Evolutionary conservation across 2,113 vertebrate genomes (phyloP).

Genomic region (Halcyon malimbica): DNA sequence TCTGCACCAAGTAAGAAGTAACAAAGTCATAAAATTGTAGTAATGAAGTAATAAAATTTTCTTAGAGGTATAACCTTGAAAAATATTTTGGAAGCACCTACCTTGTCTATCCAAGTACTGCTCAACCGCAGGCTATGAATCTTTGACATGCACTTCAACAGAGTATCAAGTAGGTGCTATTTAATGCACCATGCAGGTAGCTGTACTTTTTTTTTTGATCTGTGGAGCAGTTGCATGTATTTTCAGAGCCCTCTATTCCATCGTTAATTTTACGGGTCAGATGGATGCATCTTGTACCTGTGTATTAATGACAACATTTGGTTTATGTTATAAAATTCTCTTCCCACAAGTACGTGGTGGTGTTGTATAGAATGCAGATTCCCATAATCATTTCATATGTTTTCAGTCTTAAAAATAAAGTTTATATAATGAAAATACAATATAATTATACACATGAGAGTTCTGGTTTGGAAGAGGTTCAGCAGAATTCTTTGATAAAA

Average conservation of each 20-base stretch:
- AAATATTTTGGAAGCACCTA: neutral
- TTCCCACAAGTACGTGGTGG: constrained; percentile 15
- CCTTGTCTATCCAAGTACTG: neutral
- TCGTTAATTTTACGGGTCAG: neutral
- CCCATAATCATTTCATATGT: constrained; percentile 62
- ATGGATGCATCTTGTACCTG: constrained; percentile 37
- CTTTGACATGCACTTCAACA: neutral
- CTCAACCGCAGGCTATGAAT: neutral
- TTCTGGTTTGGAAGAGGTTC: constrained; percentile 70
- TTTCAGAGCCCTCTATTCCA: neutral
- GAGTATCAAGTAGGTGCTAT: neutral
- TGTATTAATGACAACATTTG: constrained; percentile 6
- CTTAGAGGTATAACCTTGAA: neutral
- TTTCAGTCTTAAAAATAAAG: constrained; percentile 69
- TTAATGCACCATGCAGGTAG: neutral
- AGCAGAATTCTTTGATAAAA: constrained; percentile 72
- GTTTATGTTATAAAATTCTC: constrained; percentile 15
- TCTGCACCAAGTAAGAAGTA: neutral
- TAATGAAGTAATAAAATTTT: neutral
- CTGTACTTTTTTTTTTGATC: neutral
- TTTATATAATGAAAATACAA: constrained; percentile 68
- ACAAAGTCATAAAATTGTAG: neutral
- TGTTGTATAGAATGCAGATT: constrained; percentile 1
- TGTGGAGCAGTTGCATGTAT: neutral
- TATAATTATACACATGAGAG: constrained; percentile 68